Evolutionary conservation across 1,140 invertebrate genomes (phyloP).

Genomic region (Papilio helenus): DNA sequence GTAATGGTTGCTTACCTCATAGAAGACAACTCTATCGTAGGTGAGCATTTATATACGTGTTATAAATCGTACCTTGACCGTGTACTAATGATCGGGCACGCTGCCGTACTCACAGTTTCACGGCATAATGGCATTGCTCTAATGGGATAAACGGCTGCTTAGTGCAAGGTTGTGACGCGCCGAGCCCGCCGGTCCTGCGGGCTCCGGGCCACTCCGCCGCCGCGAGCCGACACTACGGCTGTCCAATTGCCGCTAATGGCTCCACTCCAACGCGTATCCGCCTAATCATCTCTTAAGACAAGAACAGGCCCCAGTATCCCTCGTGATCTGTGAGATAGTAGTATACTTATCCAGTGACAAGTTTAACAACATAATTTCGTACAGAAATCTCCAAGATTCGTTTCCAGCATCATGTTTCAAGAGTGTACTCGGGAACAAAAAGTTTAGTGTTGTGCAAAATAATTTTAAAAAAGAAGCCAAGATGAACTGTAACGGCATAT

Average conservation of each 20-base stretch:
- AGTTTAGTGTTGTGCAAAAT: not conserved
- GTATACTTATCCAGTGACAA: constrained; percentile 39
- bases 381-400: not conserved
- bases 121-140: constrained; percentile 68
- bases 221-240: constrained; percentile 65
- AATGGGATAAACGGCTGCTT: constrained; percentile 79
- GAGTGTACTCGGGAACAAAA: not conserved
- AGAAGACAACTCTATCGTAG: not conserved
- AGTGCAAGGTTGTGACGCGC: constrained; percentile 73
- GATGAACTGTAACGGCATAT: not conserved
- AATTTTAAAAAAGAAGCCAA: not conserved
- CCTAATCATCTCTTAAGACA: constrained; percentile 75
- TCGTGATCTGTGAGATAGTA: constrained; percentile 48
- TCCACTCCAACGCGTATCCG: constrained; percentile 78
- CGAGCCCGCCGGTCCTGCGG: constrained; percentile 67
- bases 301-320: constrained; percentile 65
- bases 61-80: constrained; percentile 75
- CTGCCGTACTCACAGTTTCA: constrained; percentile 66
- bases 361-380: not conserved
- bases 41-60: constrained; percentile 40
- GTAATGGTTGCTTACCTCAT: not conserved
- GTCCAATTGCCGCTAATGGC: constrained; percentile 76
- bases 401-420: constrained; percentile 8
- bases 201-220: constrained; percentile 55
- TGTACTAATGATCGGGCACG: constrained; percentile 61